Base-by-base conservation (phyloP, 2,888 invertebrate species). In the Fragum fragum region DNA sequence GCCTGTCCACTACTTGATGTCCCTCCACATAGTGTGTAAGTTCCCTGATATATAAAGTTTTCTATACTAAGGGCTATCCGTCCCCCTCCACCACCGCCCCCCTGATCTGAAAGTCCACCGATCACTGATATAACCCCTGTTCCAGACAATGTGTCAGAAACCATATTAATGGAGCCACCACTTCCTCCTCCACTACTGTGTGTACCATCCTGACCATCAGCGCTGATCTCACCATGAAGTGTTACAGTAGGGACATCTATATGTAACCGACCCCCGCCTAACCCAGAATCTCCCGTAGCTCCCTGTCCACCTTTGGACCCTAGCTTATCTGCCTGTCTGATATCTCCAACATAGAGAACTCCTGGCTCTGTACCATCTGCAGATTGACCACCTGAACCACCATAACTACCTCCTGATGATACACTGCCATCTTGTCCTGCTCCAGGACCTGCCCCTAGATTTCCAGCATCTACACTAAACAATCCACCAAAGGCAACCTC, bases 41-140 rank as follows among this genome's bases (percentile, higher is more conserved):
- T 76, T 14, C 90, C 91, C 16, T 79, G 83, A 66, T 79, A 91
- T 39, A 87, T 86, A 77, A 81, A 90, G 18, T 80, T 70, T 21
- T 77, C 81, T 16, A 85, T 79, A 29, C 73, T 28, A 1, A 90
- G 32, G 16, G 73, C 32, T 1, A 90, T 78, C 59, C 91, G 80
- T 32, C 91, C 91, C 28, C 90, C 91, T 36, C 91, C 90, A n/a
- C 90, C 90, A 14, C 89, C 90, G 28, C 89, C 89, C 55, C 85
- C 84, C 6, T 68, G 66, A 11, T 69, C 82, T 21, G 83, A 73
- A 53, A 68, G 63, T 14, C 90, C 91, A 29, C 90, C 90, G 32
- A 75, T 72, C 1, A 85, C 87, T 42, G 83, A 81, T 6, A 90
- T 26, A 9, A 63, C 76, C 9, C 91, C 90, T 42, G 72, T 71